Base-by-base conservation (phyloP, 2,113 vertebrate species). In the Tyto alba region DNA sequence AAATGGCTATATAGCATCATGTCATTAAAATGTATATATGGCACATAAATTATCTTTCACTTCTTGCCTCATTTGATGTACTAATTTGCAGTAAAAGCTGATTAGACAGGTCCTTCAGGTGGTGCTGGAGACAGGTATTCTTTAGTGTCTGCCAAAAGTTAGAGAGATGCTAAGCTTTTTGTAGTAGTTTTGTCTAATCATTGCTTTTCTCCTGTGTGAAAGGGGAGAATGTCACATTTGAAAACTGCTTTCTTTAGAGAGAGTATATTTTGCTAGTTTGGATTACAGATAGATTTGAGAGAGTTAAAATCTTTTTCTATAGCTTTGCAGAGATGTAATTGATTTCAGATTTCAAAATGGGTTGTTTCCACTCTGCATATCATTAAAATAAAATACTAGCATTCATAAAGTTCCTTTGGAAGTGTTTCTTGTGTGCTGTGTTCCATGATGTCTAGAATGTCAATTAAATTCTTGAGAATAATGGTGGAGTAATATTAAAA, bases 311-410 rank as follows among this genome's bases (percentile, higher is more conserved):
- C 34, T 93, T 97, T 91, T 89, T 90, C 92, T 85, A 13, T 93
- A 96, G 71, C 88, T 97, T 97, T 89, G 94, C 84, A 96, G 91
- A 92, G 55, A 27, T 22, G 64, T 95, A 97, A 96, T 96, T 96
- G 56, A 97, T 90, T 97, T 98, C 87, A 97, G 85, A 94, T 97
- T 97, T 97, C 92, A 73, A 96, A 98, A 97, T 94, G 76, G 84
- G 69, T 93, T 94, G 50, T 96, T 97, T 97, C 85, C 59, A 95
- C 90, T 97, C 77, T 94, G 93, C 88, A 91, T 98, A 82, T 73
- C 40, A 85, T 98, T 97, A 96, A 97, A 97, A 95, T 94, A 92
- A 97, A 97, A 95, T 80, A 92, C 79, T 91, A 96, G 85, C 63
- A 85, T 93, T 95, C 78, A 50, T 90, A 67, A 93, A 93, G 48